These are phyloP conservation scores for Oceanodroma tethys DNA, from an alignment of 2,113 vertebrate genomes.

Conservation along the genomic window DNA sequence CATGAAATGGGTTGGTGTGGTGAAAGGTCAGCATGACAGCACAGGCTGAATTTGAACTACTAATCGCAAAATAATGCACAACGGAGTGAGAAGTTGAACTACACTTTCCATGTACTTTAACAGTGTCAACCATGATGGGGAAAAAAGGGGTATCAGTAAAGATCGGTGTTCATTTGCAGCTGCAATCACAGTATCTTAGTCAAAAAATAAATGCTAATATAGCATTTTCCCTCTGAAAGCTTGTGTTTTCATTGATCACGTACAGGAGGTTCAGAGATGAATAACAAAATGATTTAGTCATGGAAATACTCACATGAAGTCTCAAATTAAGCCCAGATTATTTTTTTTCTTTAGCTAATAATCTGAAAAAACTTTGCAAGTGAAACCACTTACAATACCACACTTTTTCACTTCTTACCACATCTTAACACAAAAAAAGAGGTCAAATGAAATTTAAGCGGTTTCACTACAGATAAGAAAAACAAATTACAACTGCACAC, in stretches of 20 bases:
- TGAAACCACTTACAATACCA: neutral
- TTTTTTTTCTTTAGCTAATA: neutral
- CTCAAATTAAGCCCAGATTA: neutral
- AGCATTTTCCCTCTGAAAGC: neutral
- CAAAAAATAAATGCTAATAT: neutral
- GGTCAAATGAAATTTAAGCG: neutral
- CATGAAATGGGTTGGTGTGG: neutral
- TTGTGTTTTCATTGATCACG: neutral
- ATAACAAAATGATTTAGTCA: neutral
- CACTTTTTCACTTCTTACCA: neutral
- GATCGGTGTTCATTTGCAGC: neutral
- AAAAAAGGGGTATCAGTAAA: neutral
- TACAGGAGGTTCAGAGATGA: neutral
- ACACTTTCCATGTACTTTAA: neutral
- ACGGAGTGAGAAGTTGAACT: neutral
- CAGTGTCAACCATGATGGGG: neutral
- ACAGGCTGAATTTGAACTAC: neutral
- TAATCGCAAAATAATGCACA: neutral
- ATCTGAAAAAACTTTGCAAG: neutral
- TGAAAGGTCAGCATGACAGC: neutral
- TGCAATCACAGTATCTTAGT: neutral
- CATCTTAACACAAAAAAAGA: neutral
- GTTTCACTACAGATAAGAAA: neutral
- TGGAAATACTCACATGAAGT: neutral
- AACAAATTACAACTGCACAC: neutral